Percentiles rank a stretch among this genome's conserved stretches.
phyloP scores from a whole-genome alignment of 2,888 invertebrate species.

The Limnephilus auricula region DNA sequence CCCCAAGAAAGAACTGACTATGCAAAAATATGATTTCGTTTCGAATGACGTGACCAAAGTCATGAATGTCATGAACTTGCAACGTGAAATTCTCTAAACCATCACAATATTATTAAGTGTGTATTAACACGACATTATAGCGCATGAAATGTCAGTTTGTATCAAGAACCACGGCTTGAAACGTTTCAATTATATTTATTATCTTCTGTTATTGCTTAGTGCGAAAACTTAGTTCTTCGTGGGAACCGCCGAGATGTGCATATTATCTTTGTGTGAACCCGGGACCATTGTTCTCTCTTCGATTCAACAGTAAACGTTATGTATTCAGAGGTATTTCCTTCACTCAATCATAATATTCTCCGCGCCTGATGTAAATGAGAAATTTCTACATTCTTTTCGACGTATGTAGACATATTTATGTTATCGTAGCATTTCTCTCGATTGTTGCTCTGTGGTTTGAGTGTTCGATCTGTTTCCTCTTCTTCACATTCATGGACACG shows the following conservation, averaged over 20 bases:
- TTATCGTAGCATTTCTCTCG: not conserved
- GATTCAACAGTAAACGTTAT: not conserved
- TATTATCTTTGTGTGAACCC: not conserved
- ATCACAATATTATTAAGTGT: not conserved
- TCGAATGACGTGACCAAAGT: not conserved
- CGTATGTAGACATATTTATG: not conserved
- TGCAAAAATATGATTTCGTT: not conserved
- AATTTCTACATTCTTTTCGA: not conserved
- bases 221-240: not conserved
- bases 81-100: not conserved
- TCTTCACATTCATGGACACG: no score
- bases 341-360: not conserved
- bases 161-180: not conserved
- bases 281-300: not conserved
- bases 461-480: not conserved
- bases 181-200: not conserved
- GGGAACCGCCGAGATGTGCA: not conserved
- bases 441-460: not conserved
- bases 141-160: not conserved
- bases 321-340: not conserved
- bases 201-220: not conserved
- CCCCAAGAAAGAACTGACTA: not conserved
- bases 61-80: not conserved
- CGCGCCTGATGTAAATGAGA: not conserved
- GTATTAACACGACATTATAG: not conserved